phyloP scores from a whole-genome alignment of 2,113 vertebrate genomes.

The Tragelaphus imberbis region DNA sequence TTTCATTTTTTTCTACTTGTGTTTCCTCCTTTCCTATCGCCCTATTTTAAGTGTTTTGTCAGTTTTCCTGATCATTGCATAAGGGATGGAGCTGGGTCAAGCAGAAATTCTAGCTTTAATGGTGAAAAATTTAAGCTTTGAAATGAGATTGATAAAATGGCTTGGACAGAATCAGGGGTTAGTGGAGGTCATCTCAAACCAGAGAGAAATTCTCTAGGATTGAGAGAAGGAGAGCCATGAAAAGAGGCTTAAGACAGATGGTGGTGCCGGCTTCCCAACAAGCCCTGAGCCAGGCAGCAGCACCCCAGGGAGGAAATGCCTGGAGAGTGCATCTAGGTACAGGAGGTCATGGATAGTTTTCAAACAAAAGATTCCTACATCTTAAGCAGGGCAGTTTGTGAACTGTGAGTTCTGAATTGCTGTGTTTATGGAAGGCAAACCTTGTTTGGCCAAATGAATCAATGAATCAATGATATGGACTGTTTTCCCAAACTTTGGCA shows the following conservation, averaged over 20 bases:
- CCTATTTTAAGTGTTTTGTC: background rate
- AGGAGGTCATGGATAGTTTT: background rate
- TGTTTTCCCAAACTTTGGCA: background rate
- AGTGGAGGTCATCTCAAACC: background rate
- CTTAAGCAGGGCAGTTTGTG: background rate
- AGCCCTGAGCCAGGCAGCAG: background rate
- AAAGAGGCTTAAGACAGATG: background rate
- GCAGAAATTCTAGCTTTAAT: background rate
- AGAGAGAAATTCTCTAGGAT: background rate
- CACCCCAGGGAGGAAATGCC: background rate
- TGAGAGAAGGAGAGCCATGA: background rate
- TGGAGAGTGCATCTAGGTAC: background rate
- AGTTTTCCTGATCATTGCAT: background rate
- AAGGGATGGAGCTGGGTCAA: background rate
- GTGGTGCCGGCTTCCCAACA: background rate
- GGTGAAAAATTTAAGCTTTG: background rate
- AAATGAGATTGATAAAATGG: background rate
- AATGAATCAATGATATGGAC: background rate
- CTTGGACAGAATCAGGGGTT: background rate
- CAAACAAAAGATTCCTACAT: background rate
- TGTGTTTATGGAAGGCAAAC: background rate
- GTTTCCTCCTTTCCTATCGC: background rate
- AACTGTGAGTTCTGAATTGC: background rate
- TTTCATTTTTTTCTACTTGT: background rate
- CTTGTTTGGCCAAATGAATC: background rate